Percentiles rank a stretch among this genome's conserved stretches.
Evolutionary conservation across 2,113 vertebrate species (phyloP).

Genomic region (Larimichthys crocea): DNA sequence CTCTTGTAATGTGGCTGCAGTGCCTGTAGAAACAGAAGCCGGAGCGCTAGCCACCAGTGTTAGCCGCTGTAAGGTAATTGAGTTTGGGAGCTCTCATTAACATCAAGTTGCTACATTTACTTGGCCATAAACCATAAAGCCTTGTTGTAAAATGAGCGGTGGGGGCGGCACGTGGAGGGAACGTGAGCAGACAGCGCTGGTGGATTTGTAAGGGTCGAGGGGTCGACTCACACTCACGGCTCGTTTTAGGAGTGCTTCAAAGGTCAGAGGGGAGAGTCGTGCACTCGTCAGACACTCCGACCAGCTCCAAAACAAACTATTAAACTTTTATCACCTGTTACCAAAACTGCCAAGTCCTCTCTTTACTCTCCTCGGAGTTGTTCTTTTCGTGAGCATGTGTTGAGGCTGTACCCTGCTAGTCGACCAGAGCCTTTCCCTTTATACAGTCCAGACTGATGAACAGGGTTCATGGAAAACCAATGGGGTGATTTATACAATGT

Average conservation of each 20-base stretch:
- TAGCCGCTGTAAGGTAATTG: conserved; percentile 52
- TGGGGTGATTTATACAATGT: conserved; percentile 50
- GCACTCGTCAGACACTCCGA: conserved; percentile 46
- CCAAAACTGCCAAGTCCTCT: conserved; percentile 31
- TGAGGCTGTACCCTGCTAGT: conserved; percentile 13
- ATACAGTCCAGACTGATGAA: conserved; percentile 33
- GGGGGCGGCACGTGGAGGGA: conserved; percentile 47
- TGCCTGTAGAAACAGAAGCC: conserved; percentile 46
- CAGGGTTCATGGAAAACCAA: conserved; percentile 56
- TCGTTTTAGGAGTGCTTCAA: conserved; percentile 43
- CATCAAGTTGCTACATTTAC: conserved; percentile 68
- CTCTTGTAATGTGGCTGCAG: conserved; percentile 61
- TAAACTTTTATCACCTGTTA: conserved; percentile 74
- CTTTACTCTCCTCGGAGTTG: conserved; percentile 28
- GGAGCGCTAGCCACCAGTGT: conserved; percentile 37
- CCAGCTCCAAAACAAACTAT: conserved; percentile 78
- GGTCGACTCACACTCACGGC: conserved; percentile 35
- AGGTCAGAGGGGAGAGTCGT: conserved; percentile 65
- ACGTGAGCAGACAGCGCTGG: conserved; percentile 36
- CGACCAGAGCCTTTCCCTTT: conserved; percentile 39
- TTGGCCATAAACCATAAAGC: conserved; percentile 62
- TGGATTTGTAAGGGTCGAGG: conserved; percentile 50
- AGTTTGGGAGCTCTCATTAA: conserved; percentile 76
- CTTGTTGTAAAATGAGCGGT: conserved; percentile 38
- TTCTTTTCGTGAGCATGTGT: conserved; percentile 16